Conservation (phyloP, 2,888 invertebrate genomes). For the Chloroclystis v-ata region DNA sequence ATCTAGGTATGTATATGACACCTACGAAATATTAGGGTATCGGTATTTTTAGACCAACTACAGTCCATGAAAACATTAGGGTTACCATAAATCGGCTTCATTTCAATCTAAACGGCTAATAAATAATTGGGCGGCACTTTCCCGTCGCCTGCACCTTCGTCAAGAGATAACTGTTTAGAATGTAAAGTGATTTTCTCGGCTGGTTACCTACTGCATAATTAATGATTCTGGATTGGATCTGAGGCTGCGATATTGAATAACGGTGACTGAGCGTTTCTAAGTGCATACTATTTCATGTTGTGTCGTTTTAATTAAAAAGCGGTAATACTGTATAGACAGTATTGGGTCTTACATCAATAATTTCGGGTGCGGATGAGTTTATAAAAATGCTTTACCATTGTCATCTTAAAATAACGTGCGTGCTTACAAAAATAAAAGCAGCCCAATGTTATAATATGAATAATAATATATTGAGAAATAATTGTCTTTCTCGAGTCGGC, state of each 20-base stretch:
- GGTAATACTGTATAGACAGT: not conserved
- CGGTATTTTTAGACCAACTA: not conserved
- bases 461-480: no score
- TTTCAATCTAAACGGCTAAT: constrained; percentile 23
- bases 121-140: constrained; percentile 16
- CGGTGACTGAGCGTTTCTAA: not conserved
- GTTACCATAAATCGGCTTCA: constrained; percentile 29
- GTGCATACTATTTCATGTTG: not conserved
- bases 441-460: no score
- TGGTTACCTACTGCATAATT: constrained; percentile 4
- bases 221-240: constrained; percentile 1
- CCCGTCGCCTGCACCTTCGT: constrained; percentile 6
- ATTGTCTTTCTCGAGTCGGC: no score
- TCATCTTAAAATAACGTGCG: no score
- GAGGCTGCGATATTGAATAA: constrained; percentile 2
- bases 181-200: constrained; percentile 5
- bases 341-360: no score
- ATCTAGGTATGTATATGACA: no score
- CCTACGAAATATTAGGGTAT: no score
- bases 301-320: not conserved
- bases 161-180: constrained; percentile 6
- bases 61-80: no score
- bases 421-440: no score
- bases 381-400: no score
- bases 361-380: no score